Base-by-base conservation (phyloP, 2,888 invertebrate genomes). In the Copidosoma aretas region DNA sequence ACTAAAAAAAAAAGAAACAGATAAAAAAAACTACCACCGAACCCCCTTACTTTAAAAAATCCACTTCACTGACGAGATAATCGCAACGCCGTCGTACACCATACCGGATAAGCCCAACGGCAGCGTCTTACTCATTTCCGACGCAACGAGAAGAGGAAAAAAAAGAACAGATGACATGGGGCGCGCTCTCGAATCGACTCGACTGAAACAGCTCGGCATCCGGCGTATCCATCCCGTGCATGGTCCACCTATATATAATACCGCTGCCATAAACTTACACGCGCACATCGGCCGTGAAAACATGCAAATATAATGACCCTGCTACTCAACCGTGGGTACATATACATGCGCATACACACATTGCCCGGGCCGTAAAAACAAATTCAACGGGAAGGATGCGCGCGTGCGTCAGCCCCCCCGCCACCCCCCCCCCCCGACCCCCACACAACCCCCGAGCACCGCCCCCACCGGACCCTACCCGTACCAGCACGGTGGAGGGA, bases 401-500 rank as follows among this genome's bases (percentile, higher is more conserved):
- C 51, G 53, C 17, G 32, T 32, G 32, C 32, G 32, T 32, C 32
- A 32, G 57, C n/a, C 25, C 54, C 53, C 63, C 62, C 59, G 32
- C 43, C 41, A 14, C 41, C 41, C 41, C 14, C 14, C 8, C n/a
- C 32, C 46, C 49, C 60, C 32, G 51, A 15, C 15, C 52, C 49
- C 46, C 14, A 32, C 58, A 25, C 58, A n/a, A n/a, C 22, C 43
- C 57, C 12, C 41, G 22, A 22, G 17, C 10, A 17, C 21, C 3
- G 19, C 2, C 15, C 17, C 15, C 14, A 10, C 14, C 43, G 22
- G 12, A 39, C 49, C n/a, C 32, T 15, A 17, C 63, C 70, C 74
- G 66, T 73, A 73, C 75, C 73, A 49, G 54, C 15, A 52, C 52
- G 25, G n/a, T 62, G 59, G 64, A 66, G 73, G 72, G 64, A 70